These are phyloP conservation scores for Acinonyx jubatus DNA, from an alignment of 2,113 vertebrate species.

Conservation along the genomic window DNA sequence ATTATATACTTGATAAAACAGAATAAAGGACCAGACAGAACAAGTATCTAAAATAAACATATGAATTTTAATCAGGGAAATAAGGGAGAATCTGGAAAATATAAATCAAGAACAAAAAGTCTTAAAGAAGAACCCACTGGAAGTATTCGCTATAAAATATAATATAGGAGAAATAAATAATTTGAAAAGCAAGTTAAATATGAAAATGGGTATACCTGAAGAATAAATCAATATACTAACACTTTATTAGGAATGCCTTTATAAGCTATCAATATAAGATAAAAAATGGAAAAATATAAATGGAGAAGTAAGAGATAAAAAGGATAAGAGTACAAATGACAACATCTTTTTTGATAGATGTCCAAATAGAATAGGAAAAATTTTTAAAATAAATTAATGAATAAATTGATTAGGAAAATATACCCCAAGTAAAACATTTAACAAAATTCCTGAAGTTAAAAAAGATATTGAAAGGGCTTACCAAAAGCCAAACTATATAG, in stretches of 20 bases:
- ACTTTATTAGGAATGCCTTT: not conserved
- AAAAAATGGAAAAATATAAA: not conserved
- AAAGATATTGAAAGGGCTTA: not conserved
- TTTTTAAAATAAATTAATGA: not conserved
- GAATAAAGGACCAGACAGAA: not conserved
- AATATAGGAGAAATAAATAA: not conserved
- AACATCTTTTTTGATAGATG: not conserved
- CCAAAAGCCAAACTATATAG: not conserved
- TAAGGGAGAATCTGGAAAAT: not conserved
- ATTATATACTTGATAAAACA: not conserved
- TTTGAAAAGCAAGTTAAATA: not conserved
- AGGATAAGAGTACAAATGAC: not conserved
- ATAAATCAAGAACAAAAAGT: not conserved
- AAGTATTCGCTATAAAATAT: not conserved
- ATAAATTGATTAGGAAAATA: not conserved
- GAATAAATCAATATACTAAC: not conserved
- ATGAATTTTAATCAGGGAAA: not conserved
- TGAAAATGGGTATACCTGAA: not conserved
- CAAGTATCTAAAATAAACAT: not conserved
- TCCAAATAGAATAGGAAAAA: not conserved
- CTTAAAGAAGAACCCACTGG: not conserved
- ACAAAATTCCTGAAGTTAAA: not conserved
- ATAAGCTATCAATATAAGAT: not conserved
- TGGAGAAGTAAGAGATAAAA: not conserved
- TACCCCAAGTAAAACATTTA: not conserved